Evolutionary conservation across 2,888 invertebrate species (phyloP).

Genomic region (Cosmorhoe ocellata): DNA sequence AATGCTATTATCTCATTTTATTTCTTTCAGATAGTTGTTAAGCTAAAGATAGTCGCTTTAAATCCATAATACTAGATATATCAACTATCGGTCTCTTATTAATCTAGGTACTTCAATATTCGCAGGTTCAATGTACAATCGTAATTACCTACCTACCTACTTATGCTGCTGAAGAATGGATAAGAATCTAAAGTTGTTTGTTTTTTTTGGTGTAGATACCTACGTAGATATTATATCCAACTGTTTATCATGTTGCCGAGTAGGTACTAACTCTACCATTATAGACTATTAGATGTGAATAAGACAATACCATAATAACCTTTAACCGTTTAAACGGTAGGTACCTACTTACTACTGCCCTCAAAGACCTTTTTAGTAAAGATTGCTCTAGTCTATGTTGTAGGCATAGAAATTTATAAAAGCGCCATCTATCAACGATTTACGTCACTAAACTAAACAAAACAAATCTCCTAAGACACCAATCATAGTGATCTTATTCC

Average conservation of each 20-base stretch:
- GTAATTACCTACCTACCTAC: neutral
- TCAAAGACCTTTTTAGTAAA: neutral
- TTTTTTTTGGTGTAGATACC: no score
- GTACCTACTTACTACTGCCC: neutral
- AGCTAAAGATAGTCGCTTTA: neutral
- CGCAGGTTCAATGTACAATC: neutral
- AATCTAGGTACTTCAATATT: no score
- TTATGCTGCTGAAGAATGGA: neutral
- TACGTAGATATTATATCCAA: no score
- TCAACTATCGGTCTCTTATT: no score
- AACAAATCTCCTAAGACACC: no score
- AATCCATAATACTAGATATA: neutral
- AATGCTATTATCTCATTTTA: constrained; percentile 16
- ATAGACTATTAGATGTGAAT: no score
- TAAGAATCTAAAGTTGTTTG: no score
- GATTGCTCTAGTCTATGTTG: neutral
- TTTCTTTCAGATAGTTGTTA: neutral
- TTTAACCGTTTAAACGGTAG: no score
- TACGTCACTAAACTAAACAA: neutral
- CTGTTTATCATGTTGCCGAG: no score
- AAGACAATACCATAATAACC: no score
- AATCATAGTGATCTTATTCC: no score
- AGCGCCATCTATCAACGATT: constrained; percentile 1
- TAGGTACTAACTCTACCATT: no score
- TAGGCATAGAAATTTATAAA: neutral